These are phyloP conservation scores for Dendrocincla fuliginosa DNA, from an alignment of 2,797 vertebrate species.

Conservation along the genomic window DNA sequence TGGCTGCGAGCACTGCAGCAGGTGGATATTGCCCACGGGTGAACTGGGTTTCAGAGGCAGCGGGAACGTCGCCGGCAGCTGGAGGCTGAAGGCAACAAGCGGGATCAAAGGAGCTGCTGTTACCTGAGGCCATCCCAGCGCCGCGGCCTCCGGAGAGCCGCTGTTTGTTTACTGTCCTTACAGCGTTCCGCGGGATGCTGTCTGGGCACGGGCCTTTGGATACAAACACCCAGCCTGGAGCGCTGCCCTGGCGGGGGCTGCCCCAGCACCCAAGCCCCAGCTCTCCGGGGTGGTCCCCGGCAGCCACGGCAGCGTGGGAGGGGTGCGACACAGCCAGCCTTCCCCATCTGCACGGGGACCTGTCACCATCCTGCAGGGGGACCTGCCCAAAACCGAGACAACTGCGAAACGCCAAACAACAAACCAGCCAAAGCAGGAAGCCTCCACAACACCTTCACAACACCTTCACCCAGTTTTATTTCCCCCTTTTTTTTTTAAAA, in stretches of 20 bases:
- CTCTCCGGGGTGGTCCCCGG: accelerated
- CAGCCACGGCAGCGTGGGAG: accelerated
- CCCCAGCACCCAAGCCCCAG: accelerated
- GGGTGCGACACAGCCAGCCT: accelerated
- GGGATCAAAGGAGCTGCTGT: constrained; percentile 33
- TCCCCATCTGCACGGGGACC: too few species aligned
- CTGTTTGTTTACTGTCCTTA: background rate
- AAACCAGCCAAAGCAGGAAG: background rate
- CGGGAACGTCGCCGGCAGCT: background rate
- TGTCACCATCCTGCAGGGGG: background rate
- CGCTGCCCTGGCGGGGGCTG: background rate
- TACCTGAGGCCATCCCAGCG: constrained; percentile 15
- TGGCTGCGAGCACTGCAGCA: background rate
- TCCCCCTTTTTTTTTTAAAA: background rate
- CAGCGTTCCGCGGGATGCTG: accelerated
- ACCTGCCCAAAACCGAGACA: background rate
- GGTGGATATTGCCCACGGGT: constrained; percentile 17
- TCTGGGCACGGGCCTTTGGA: background rate
- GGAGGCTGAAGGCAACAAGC: constrained; percentile 36
- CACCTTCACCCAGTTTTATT: background rate
- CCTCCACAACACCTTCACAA: background rate
- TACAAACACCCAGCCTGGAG: background rate
- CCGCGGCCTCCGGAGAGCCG: background rate
- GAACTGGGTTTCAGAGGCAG: background rate
- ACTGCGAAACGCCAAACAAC: background rate